Evolutionary conservation across 2,797 vertebrate species (phyloP).

Genomic region (Myripristis jacobus): DNA sequence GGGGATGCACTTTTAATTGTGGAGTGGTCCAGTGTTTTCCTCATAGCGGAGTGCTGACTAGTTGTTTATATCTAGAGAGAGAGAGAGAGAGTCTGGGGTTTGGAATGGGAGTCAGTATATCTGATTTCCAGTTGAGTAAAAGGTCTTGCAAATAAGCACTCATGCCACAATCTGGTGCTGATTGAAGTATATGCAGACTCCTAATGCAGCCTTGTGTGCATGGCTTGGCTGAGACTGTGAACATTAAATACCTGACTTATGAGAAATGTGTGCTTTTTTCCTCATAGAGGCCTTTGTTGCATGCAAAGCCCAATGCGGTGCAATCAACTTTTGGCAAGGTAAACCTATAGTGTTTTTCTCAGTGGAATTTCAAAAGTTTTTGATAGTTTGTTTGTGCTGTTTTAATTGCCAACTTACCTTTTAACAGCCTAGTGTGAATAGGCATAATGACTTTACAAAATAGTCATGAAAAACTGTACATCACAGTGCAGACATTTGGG

Average conservation of each 20-base stretch:
- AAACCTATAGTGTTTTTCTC: no score
- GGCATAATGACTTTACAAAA: no score
- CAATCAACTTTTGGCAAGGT: not conserved
- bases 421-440: no score
- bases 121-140: not conserved
- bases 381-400: not conserved
- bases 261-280: not conserved
- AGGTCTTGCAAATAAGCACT: not conserved
- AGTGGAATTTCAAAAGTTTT: no score
- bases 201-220: not conserved
- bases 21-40: not conserved
- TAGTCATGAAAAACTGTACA: no score
- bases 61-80: not conserved
- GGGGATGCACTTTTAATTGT: not conserved
- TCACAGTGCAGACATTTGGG: no score
- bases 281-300: not conserved
- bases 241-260: not conserved
- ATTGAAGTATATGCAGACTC: not conserved
- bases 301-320: not conserved
- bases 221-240: not conserved
- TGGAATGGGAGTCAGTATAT: not conserved
- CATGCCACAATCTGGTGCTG: not conserved
- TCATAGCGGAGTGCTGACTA: not conserved
- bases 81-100: not conserved
- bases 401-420: not conserved